Evolutionary conservation across 2,797 vertebrate genomes (phyloP).

Genomic region (Hirundo rustica): DNA sequence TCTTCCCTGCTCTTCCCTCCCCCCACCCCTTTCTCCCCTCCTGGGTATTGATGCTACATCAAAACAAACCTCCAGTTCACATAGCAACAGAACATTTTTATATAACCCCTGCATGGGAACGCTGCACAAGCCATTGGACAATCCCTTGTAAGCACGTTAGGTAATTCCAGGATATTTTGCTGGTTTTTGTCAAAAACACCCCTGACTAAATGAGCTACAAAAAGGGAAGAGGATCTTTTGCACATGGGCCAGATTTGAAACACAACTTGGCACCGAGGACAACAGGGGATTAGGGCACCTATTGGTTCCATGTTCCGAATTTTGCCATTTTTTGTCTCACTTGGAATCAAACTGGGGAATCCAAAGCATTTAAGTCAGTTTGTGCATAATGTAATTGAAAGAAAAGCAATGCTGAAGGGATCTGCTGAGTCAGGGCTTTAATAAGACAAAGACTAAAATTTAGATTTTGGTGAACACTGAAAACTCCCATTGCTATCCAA

Average conservation of each 20-base stretch:
- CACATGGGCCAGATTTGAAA: constrained; percentile 3
- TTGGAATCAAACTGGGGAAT: constrained; percentile 18
- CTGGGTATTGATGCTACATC: constrained; percentile 61
- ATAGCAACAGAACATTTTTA: constrained; percentile 68
- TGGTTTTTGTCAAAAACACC: constrained; percentile 54
- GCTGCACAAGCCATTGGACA: background rate
- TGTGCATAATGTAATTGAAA: constrained; percentile 13
- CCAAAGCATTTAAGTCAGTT: constrained; percentile 13
- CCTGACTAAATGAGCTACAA: constrained; percentile 25
- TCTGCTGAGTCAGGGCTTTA: constrained; percentile 25
- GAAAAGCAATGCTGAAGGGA: background rate
- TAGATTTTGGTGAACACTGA: constrained; percentile 1
- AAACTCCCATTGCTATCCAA: background rate
- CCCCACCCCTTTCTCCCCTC: constrained; percentile 5
- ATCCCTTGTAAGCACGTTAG: constrained; percentile 7
- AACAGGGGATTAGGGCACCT: constrained; percentile 17
- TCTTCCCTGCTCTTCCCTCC: constrained; percentile 27
- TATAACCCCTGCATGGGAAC: constrained; percentile 40
- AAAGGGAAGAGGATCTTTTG: constrained; percentile 39
- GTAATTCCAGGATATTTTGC: constrained; percentile 52
- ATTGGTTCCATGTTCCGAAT: constrained; percentile 3
- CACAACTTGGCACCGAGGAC: constrained; percentile 36
- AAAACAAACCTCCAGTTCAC: constrained; percentile 62
- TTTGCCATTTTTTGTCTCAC: constrained; percentile 7
- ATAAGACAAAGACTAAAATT: background rate